Percentiles rank a stretch among this genome's conserved stretches.
phyloP scores from a whole-genome alignment of 2,888 invertebrate genomes.

The Barypeithes pellucidus region DNA sequence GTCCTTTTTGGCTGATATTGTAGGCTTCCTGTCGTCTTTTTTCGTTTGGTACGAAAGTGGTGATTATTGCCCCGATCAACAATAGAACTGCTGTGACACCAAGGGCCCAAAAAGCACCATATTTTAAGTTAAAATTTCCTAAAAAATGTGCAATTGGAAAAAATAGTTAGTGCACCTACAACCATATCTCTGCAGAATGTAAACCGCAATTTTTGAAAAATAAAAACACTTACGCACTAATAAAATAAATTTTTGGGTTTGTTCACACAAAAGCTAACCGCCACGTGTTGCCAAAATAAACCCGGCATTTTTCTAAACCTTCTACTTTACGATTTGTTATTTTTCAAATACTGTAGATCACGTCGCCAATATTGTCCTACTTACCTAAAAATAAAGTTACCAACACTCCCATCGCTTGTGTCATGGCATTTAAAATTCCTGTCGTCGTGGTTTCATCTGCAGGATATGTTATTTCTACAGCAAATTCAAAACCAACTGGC shows the following conservation, averaged over 20 bases:
- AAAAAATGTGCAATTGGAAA: conserved; percentile 19
- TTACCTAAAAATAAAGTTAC: conserved; percentile 55
- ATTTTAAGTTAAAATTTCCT: conserved; percentile 56
- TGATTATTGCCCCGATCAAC: conserved; percentile 58
- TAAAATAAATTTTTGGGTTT: no score
- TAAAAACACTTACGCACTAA: no score
- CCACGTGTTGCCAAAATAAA: no score
- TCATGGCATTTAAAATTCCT: conserved; percentile 61
- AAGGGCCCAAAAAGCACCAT: conserved; percentile 61
- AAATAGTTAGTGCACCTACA: no score
- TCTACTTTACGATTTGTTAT: no score
- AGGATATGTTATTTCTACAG: conserved; percentile 62
- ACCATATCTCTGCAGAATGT: no score
- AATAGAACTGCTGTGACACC: conserved; percentile 56
- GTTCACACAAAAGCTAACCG: no score
- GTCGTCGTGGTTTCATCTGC: conserved; percentile 61
- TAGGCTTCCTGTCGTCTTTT: conserved; percentile 59
- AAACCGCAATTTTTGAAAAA: no score
- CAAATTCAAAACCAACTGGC: conserved; percentile 62
- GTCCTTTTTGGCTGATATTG: conserved; percentile 11
- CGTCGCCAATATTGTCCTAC: not conserved
- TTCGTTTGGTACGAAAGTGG: conserved; percentile 58
- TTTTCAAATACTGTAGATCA: no score
- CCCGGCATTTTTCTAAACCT: no score
- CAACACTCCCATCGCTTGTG: conserved; percentile 60